Percentiles rank a stretch among this genome's conserved stretches.
Conservation (phyloP, 2,113 vertebrate genomes). For the Cyrtonyx montezumae region DNA sequence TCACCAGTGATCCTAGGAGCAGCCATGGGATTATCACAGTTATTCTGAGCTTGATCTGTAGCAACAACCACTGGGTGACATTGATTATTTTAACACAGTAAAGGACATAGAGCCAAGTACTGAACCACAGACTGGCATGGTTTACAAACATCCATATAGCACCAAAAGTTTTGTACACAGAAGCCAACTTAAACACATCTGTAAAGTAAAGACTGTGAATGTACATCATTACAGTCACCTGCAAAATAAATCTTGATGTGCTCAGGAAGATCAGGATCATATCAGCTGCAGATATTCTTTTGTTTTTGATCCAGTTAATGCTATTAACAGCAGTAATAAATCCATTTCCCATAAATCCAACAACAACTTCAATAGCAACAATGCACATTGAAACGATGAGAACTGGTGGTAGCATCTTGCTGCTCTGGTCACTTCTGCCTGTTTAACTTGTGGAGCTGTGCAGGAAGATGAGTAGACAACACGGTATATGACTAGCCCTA, state of each 20-base stretch:
- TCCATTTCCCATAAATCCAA: constrained; percentile 40
- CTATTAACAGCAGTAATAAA: constrained; percentile 38
- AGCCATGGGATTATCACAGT: constrained; percentile 14
- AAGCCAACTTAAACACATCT: background rate
- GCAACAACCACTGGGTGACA: background rate
- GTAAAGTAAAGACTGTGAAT: constrained; percentile 15
- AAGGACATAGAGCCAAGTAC: constrained; percentile 43
- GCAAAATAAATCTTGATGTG: constrained; percentile 43
- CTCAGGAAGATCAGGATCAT: constrained; percentile 50
- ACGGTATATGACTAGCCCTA: background rate
- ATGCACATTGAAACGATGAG: background rate
- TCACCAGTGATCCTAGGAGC: background rate
- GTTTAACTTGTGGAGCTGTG: background rate
- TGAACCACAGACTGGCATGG: constrained; percentile 60
- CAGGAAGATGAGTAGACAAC: background rate
- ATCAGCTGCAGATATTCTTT: background rate
- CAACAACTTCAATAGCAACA: constrained; percentile 13
- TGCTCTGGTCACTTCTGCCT: background rate
- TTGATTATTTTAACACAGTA: constrained; percentile 57
- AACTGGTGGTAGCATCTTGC: constrained; percentile 14
- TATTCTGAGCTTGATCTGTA: constrained; percentile 59
- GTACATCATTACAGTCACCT: constrained; percentile 12
- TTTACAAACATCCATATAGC: constrained; percentile 39
- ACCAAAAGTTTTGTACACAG: background rate
- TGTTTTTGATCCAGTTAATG: constrained; percentile 22